Conservation (phyloP, 2,113 vertebrate genomes). For the Nannobrachium achirus region DNA sequence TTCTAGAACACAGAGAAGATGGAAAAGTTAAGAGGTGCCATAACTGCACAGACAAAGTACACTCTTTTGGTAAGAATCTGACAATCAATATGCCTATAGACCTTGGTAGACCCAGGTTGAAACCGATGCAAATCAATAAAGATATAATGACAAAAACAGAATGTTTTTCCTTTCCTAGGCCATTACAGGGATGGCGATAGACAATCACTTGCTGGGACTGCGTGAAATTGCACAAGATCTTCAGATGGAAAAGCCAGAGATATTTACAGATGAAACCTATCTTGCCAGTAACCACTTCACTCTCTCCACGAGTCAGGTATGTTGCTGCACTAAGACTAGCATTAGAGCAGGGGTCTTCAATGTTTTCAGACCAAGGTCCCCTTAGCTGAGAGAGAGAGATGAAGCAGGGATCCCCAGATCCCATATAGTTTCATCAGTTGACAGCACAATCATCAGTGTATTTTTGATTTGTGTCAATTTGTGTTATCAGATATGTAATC, state of each 20-base stretch:
- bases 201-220: conserved; percentile 95
- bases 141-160: not conserved
- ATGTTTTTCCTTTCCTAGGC: conserved; percentile 76
- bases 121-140: not conserved
- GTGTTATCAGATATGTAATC: too few species aligned
- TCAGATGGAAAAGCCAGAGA: conserved; percentile 85
- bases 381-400: too few species aligned
- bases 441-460: too few species aligned
- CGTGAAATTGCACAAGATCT: conserved; percentile 86
- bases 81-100: not conserved
- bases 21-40: conserved; percentile 84
- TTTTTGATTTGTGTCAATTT: too few species aligned
- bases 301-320: conserved; percentile 97
- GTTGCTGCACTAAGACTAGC: not conserved
- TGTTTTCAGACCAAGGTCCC: too few species aligned
- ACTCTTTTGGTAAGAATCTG: conserved; percentile 85
- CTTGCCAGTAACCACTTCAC: conserved; percentile 89
- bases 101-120: not conserved
- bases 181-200: conserved; percentile 94
- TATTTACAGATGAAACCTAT: conserved; percentile 91
- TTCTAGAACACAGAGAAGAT: conserved; percentile 88
- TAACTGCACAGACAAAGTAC: conserved; percentile 90
- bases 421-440: too few species aligned
- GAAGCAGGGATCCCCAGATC: too few species aligned
- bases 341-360: too few species aligned